A percentile compares a stretch with the other conserved stretches of the same genome.
Conservation (phyloP, 2,113 vertebrate genomes). For the Psittacara wagleri region DNA sequence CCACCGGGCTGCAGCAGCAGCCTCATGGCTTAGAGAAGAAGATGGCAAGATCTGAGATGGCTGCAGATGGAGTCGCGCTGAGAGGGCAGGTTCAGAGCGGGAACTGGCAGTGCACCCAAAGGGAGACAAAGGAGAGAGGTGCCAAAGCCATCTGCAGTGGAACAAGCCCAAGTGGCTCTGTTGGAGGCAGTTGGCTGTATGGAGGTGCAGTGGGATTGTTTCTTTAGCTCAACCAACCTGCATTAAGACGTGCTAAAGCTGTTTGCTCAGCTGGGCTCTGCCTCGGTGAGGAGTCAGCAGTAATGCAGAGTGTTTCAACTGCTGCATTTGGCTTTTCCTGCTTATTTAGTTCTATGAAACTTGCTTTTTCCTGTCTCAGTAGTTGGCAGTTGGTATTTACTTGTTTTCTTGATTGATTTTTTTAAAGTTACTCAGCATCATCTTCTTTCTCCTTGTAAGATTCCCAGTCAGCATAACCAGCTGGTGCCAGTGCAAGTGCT, state of each 20-base stretch:
- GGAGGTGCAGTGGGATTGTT: background rate
- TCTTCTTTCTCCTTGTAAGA: background rate
- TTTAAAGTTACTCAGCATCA: background rate
- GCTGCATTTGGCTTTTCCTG: background rate
- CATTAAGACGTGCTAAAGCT: background rate
- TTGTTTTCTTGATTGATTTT: background rate
- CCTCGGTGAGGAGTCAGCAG: background rate
- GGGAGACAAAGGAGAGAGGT: background rate
- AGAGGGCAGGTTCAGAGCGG: background rate
- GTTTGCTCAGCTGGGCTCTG: background rate
- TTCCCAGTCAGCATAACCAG: background rate
- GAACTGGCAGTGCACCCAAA: conserved; percentile 47
- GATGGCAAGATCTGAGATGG: background rate
- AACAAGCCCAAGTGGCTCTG: background rate
- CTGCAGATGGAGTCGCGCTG: background rate
- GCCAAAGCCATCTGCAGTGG: conserved; percentile 59
- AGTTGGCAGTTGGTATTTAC: background rate
- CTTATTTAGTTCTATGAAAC: background rate
- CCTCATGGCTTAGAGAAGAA: rapidly evolving
- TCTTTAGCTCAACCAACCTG: background rate
- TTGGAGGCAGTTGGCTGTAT: background rate
- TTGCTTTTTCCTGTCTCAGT: background rate
- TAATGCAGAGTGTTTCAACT: background rate
- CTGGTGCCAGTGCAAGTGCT: background rate
- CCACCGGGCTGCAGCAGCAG: background rate